Base-by-base conservation (phyloP, 2,113 vertebrate genomes). In the Psilopsiagon aymara region DNA sequence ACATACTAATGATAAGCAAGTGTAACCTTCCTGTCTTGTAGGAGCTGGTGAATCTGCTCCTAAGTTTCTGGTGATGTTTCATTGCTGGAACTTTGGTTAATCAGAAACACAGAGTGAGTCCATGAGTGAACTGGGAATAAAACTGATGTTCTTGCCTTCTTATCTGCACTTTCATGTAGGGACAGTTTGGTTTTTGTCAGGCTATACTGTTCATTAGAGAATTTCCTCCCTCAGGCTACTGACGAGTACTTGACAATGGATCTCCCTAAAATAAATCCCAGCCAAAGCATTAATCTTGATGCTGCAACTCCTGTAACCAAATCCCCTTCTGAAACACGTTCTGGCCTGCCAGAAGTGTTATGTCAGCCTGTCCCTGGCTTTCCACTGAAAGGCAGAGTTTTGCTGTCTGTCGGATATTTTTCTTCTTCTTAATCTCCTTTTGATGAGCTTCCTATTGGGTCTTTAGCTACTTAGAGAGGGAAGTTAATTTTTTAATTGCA, bases 401-500 rank as follows among this genome's bases (percentile, higher is more conserved):
- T 88, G 66, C 82, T 92, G 47, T 87, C 77, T 92, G 74, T 90
- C 76, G 59, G 68, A 43, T 91, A 87, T 85, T 68, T 19, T 55
- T 59, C 73, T 60, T 21, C n/a, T 28, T 68, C 79, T 81, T 44
- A 90, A 82, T 96, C 88, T 93, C 24, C 37, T 90, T 94, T 83
- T 70, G 62, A 92, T 91, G 76, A 92, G 46, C 35, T 88, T 90
- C 62, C 46, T 83, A 16, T 88, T 86, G 17, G 46, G 10, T 53
- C 87, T 85, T 90, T 86, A 88, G 51, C 81, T 84, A 59, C 81
- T 88, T 73, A 55, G 2, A 29, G 24, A 71, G 17, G 10, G 80
- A 85, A 86, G 78, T 52, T 92, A 64, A 19, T 90, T 78, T 95
- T 71, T 83, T 74, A 96, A 95, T 97, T 95, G 77, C 43, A 10